Evolutionary conservation across 2,888 invertebrate species (phyloP).

Genomic region (Quadroppia sp.): DNA sequence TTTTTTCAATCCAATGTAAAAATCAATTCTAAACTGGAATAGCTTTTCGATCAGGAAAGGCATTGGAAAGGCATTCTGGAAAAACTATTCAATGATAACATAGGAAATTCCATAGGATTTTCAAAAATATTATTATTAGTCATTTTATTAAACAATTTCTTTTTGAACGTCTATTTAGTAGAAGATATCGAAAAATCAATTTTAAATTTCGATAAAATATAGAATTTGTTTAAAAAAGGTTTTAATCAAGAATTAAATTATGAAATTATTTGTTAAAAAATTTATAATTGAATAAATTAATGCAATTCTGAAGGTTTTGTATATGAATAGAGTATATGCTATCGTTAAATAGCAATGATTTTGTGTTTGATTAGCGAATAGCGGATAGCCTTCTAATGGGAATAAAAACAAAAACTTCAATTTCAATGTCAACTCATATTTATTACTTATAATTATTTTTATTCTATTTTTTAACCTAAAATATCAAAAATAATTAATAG

Average conservation of each 20-base stretch:
- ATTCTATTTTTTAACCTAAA: constrained; percentile 21
- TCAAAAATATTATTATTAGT: too few relatives aligned
- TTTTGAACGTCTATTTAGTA: background rate
- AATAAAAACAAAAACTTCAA: constrained; percentile 12
- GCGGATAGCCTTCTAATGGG: background rate
- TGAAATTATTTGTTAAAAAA: constrained; percentile 8
- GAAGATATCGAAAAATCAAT: background rate
- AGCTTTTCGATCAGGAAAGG: too few relatives aligned
- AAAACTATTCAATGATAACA: too few relatives aligned
- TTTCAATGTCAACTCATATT: constrained; percentile 25
- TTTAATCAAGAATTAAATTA: background rate
- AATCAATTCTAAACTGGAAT: too few relatives aligned
- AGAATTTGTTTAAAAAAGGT: background rate
- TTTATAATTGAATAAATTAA: constrained; percentile 8
- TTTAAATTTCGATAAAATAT: background rate
- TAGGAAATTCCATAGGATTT: too few relatives aligned
- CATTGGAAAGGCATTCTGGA: too few relatives aligned
- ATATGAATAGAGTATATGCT: background rate
- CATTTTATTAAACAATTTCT: too few relatives aligned
- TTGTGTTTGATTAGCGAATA: constrained; percentile 3
- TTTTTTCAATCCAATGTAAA: too few relatives aligned
- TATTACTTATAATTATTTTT: constrained; percentile 29
- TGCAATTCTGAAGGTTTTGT: constrained; percentile 18
- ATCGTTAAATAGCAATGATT: background rate
- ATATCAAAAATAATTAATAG: constrained; percentile 20